Evolutionary conservation across 2,888 invertebrate genomes (phyloP).

Genomic region (Philhelius pedissequus): DNA sequence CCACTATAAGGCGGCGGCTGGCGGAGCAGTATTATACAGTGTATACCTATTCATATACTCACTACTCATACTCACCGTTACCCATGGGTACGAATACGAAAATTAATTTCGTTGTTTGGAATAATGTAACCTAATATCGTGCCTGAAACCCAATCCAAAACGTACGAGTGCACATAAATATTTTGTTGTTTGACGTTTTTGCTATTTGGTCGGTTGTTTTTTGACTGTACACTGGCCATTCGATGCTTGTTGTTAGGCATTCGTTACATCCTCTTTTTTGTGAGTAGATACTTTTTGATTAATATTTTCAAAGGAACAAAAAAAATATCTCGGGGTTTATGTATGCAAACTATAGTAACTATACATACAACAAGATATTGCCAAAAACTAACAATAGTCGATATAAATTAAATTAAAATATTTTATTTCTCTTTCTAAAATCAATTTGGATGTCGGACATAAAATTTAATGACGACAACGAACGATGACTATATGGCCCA

Average conservation of each 20-base stretch:
- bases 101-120: slow-evolving; percentile 65
- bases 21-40: background rate
- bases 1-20: background rate
- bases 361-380: background rate
- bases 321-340: too few relatives aligned
- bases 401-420: background rate
- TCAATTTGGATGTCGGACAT: too few relatives aligned
- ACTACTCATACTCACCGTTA: slow-evolving; percentile 34
- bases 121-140: slow-evolving; percentile 53
- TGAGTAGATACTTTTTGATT: background rate
- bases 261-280: slow-evolving; percentile 15
- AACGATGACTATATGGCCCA: background rate
- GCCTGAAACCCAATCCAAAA: slow-evolving; percentile 58
- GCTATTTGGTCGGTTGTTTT: slow-evolving; percentile 12
- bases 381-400: background rate
- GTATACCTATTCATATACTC: background rate
- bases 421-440: background rate
- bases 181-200: slow-evolving; percentile 56
- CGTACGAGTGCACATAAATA: slow-evolving; percentile 65
- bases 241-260: slow-evolving; percentile 28
- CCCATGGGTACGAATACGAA: slow-evolving; percentile 64
- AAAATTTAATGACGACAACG: background rate
- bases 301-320: background rate
- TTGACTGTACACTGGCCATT: slow-evolving; percentile 38
- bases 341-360: background rate